Conservation (phyloP, 2,797 vertebrate genomes). For the Microctenopoma steveboyesi region DNA sequence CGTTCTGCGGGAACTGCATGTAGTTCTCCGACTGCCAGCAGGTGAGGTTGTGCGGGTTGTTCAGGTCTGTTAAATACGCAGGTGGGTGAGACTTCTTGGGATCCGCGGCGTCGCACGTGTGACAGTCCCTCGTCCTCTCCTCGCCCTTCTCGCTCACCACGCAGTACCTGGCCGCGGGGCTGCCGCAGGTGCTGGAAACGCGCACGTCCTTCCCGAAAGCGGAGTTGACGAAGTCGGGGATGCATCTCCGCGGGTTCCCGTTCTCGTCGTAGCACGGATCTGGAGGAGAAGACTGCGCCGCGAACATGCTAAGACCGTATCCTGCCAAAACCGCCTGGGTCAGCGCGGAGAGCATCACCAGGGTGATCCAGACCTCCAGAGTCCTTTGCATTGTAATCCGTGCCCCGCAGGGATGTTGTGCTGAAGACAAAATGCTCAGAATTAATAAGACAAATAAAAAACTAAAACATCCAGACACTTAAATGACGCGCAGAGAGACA, state of each 20-base stretch:
- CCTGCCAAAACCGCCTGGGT: slow-evolving; percentile 82
- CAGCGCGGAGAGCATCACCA: slow-evolving; percentile 86
- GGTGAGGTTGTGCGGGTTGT: slow-evolving; percentile 99
- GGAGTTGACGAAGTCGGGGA: slow-evolving; percentile 98
- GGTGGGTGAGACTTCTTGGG: slow-evolving; percentile 94
- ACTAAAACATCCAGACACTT: neutral
- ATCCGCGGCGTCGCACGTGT: slow-evolving; percentile 93
- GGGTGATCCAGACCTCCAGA: slow-evolving; percentile 86
- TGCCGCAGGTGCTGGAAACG: slow-evolving; percentile 96
- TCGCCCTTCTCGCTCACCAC: slow-evolving; percentile 93
- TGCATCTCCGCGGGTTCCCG: slow-evolving; percentile 95
- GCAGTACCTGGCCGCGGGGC: slow-evolving; percentile 90
- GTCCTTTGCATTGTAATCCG: slow-evolving; percentile 83
- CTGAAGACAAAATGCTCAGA: slow-evolving; percentile 35
- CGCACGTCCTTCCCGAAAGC: slow-evolving; percentile 98
- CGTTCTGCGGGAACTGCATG: slow-evolving; percentile 93
- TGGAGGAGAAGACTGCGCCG: slow-evolving; percentile 93
- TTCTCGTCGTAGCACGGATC: slow-evolving; percentile 98
- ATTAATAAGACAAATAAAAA: neutral
- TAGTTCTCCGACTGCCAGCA: slow-evolving; percentile 99
- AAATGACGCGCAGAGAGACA: slow-evolving; percentile 17
- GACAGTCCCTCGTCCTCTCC: slow-evolving; percentile 91
- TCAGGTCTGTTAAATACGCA: slow-evolving; percentile 95
- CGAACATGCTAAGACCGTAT: slow-evolving; percentile 92
- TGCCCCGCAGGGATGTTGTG: slow-evolving; percentile 58